Base-by-base conservation (phyloP, 2,888 invertebrate species). In the Ichneumon xanthorius region DNA sequence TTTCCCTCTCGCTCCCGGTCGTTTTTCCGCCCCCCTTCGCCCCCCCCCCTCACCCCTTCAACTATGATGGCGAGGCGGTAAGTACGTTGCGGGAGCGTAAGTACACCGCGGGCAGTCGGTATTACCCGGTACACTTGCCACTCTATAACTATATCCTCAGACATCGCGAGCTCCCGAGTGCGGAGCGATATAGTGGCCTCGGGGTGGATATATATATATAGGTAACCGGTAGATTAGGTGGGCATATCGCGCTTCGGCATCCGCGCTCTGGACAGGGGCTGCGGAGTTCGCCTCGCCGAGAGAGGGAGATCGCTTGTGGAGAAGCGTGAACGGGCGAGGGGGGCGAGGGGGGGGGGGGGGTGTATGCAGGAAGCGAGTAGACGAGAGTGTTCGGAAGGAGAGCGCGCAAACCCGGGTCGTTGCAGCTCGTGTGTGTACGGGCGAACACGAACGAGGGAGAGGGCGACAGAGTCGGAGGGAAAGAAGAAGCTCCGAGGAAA, bases 341-440 rank as follows among this genome's bases (percentile, higher is more conserved):
- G 58, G 55, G 61, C 58, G 65, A 40, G 45, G 71, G 26, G 58
- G 58, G 1, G 45, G 71, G 26, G 58, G 58, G 1, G 58, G 65
- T 50, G 48, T 33, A 82, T n/a, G 82, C 85, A 53, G 75, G 78
- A 86, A 75, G 82, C 77, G 80, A 87, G 88, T 86, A 89, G 89
- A 88, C 88, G 89, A 89, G 92, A 91, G 91, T 91, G 91, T 87
- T 88, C 89, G 88, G 90, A 91, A 89, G 88, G 88, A 53, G 45
- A 61, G 48, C 58, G 9, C 11, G 22, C 26, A 26, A 22, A 22
- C 58, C 70, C 50, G 68, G 58, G 33, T 67, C 58, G 30, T 78
- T 48, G 58, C 73, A 48, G 16, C 80, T 75, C 33, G 77, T 61
- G 83, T 73, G 48, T 68, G 75, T 86, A 87, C 73, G 61, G 86